A percentile compares a stretch with the other conserved stretches of the same genome.
Evolutionary conservation across 2,888 invertebrate genomes (phyloP).

Genomic region (Mycalesis mineus): DNA sequence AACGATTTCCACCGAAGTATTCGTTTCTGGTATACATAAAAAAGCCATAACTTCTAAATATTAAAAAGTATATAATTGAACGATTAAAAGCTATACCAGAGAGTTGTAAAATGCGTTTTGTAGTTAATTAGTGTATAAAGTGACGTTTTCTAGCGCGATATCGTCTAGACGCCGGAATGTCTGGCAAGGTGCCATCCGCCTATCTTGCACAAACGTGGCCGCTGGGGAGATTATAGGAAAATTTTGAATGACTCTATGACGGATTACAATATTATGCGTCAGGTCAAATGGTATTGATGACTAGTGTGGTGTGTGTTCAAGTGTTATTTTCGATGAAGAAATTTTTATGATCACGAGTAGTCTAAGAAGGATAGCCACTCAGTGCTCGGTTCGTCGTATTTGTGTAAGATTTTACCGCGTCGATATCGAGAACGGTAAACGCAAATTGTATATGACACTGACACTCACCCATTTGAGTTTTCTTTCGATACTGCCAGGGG

Average conservation of each 20-base stretch:
- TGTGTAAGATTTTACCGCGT: too few species aligned
- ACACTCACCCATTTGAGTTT: too few species aligned
- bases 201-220: neutral
- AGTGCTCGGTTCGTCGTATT: too few species aligned
- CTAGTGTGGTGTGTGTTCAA: too few species aligned
- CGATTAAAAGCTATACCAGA: neutral
- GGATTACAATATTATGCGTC: too few species aligned
- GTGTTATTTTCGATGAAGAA: too few species aligned
- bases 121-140: neutral
- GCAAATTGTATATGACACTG: too few species aligned
- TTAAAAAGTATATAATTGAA: neutral
- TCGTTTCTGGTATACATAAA: neutral
- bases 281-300: too few species aligned
- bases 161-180: constrained; percentile 11
- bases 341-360: too few species aligned
- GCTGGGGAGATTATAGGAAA: neutral
- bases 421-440: too few species aligned
- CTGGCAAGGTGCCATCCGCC: neutral
- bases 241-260: neutral
- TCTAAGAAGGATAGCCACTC: too few species aligned
- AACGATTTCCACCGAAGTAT: neutral
- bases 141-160: neutral
- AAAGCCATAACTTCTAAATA: neutral
- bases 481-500: too few species aligned
- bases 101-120: neutral